Percentiles rank a stretch among this genome's conserved stretches.
These are phyloP conservation scores for Sebastes taczanowskii DNA, from an alignment of 2,797 vertebrate species.

Conservation along the genomic window DNA sequence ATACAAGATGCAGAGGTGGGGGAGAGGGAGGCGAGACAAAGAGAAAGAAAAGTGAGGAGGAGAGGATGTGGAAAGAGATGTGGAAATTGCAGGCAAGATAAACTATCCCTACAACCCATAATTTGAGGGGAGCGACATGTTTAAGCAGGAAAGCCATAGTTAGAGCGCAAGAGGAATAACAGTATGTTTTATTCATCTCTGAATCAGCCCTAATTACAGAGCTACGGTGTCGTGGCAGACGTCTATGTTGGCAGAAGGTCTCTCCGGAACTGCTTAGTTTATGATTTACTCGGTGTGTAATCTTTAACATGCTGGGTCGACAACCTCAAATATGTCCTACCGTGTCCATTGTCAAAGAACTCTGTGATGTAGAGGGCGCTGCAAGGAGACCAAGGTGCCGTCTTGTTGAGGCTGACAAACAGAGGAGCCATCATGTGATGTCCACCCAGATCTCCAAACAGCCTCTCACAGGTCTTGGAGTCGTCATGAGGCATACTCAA, in stretches of 20 bases:
- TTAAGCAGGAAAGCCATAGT: constrained; percentile 65
- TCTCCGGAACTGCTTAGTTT: not conserved
- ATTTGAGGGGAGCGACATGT: constrained; percentile 68
- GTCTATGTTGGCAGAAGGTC: constrained; percentile 20
- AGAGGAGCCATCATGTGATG: constrained; percentile 93
- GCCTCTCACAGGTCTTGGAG: constrained; percentile 90
- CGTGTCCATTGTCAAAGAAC: constrained; percentile 94
- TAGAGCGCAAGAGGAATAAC: constrained; percentile 27
- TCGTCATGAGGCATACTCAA: constrained; percentile 97
- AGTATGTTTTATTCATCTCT: constrained; percentile 45
- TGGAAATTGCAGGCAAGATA: constrained; percentile 31
- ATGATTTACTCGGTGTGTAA: constrained; percentile 17
- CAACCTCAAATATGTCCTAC: constrained; percentile 74
- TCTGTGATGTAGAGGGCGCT: constrained; percentile 94
- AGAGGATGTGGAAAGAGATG: constrained; percentile 28
- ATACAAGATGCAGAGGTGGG: constrained; percentile 31
- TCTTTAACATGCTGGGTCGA: not conserved
- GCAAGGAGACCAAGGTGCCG: constrained; percentile 94
- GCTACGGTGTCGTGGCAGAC: constrained; percentile 1
- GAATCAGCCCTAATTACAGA: constrained; percentile 49
- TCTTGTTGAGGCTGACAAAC: constrained; percentile 90
- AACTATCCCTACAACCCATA: constrained; percentile 52
- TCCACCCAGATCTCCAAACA: constrained; percentile 88
- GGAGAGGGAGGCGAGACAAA: not conserved
- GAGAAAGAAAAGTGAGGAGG: not conserved